These are phyloP conservation scores for Ectropis crepuscularia DNA, from an alignment of 2,888 invertebrate species.

Conservation along the genomic window DNA sequence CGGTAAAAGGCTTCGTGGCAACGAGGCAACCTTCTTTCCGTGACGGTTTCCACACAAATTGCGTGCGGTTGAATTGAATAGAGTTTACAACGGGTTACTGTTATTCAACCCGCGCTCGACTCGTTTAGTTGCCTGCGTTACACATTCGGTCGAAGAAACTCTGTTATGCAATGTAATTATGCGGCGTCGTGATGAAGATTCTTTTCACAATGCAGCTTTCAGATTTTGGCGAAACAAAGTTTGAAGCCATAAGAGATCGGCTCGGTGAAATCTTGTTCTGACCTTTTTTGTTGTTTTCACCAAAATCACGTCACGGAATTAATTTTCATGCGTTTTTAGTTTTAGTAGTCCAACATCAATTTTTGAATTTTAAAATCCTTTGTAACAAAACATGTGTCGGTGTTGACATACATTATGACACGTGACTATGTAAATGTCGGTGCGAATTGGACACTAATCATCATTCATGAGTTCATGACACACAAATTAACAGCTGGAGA, in stretches of 20 bases:
- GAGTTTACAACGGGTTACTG: slow-evolving; percentile 43
- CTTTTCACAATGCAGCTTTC: slow-evolving; percentile 31
- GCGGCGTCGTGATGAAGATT: slow-evolving; percentile 35
- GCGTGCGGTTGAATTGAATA: slow-evolving; percentile 46
- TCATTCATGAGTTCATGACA: slow-evolving; percentile 57
- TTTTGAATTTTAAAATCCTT: slow-evolving; percentile 11
- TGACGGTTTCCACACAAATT: slow-evolving; percentile 46
- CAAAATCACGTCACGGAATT: not conserved
- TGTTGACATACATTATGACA: slow-evolving; percentile 20
- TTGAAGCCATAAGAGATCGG: slow-evolving; percentile 15
- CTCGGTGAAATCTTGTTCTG: slow-evolving; percentile 24
- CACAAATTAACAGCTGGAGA: slow-evolving; percentile 57
- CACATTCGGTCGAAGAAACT: slow-evolving; percentile 38
- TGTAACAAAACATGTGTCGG: slow-evolving; percentile 10
- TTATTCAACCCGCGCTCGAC: slow-evolving; percentile 41
- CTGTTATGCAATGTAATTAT: slow-evolving; percentile 40
- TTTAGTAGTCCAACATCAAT: not conserved
- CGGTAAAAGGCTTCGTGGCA: slow-evolving; percentile 40
- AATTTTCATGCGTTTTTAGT: slow-evolving; percentile 1
- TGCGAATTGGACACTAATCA: slow-evolving; percentile 51
- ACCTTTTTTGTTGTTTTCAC: slow-evolving; percentile 23
- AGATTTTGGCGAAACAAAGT: slow-evolving; percentile 22
- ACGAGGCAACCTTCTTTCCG: slow-evolving; percentile 45
- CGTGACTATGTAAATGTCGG: slow-evolving; percentile 36
- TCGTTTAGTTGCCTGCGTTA: slow-evolving; percentile 37